Base-by-base conservation (phyloP, 2,888 invertebrate genomes). In the Drosophila lutescens region DNA sequence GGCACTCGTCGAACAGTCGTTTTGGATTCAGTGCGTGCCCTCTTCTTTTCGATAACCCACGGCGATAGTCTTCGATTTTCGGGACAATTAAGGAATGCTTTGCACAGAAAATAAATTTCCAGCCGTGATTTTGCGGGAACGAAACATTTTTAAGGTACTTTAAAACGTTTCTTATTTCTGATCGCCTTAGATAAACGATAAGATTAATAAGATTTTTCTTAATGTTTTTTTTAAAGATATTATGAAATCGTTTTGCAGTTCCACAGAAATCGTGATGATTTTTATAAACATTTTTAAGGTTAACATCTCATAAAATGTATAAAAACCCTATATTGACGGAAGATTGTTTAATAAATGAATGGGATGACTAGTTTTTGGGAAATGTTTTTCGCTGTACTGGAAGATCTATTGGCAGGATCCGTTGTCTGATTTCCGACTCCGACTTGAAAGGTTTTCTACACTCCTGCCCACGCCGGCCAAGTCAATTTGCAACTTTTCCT, bases 401-500 rank as follows among this genome's bases (percentile, higher is more conserved):
- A 34, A 50, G 61, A 60, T 56, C 60, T 62, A 46, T 32, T 51
- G 47, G 34, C 47, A 53, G 63, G 51, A 70, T 61, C 50, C 67
- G 38, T 71, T 70, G 62, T 49, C 61, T 67, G 77, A 58, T 73
- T 76, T 73, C 58, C 58, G 50, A 30, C 43, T 30, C 6, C 38
- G 67, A 63, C 49, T 63, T 66, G 63, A 82, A 83, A 73, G 76
- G 62, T 17, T 59, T 62, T 56, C 26, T 43, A 40, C 43, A 15
- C 17, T n/a, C 32, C 58, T 26, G 30, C 40, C 49, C 73, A 68
- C 47, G 70, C 76, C 76, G 70, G 34, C 63, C 65, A 67, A 80
- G 74, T 79, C 77, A 83, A 83, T 81, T 79, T 76, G 76, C 83
- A 86, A 80, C 77, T 83, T 86, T 44, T 44, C 58, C 65, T 62